Evolutionary conservation across 2,888 invertebrate genomes (phyloP).

Genomic region (Callinectes sapidus): DNA sequence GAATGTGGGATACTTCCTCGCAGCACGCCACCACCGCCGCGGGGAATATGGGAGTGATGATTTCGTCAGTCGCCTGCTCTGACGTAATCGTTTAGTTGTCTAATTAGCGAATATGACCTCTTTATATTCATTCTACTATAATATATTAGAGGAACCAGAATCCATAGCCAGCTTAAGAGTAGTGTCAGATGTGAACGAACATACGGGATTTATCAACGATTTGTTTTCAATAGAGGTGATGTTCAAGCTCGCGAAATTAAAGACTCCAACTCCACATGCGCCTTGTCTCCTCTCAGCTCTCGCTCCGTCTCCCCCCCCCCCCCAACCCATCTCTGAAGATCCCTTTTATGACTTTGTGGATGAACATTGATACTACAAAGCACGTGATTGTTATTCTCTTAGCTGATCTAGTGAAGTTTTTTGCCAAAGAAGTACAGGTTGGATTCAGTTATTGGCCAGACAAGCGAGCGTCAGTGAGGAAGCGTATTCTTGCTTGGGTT

Average conservation of each 20-base stretch:
- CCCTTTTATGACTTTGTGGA: not conserved
- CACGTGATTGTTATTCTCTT: not conserved
- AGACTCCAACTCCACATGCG: not conserved
- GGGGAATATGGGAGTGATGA: not conserved
- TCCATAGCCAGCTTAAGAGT: not conserved
- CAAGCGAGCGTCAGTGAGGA: not conserved
- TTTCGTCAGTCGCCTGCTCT: not conserved
- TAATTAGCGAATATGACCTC: not conserved
- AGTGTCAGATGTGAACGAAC: not conserved
- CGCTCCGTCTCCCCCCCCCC: not conserved
- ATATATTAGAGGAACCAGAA: not conserved
- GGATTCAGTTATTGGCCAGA: not conserved
- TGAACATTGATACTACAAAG: not conserved
- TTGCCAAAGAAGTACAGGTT: not conserved
- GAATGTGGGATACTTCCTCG: not conserved
- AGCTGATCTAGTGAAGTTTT: not conserved
- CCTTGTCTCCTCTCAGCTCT: not conserved
- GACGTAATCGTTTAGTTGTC: not conserved
- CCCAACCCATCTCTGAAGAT: not conserved
- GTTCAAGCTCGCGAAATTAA: not conserved
- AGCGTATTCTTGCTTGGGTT: constrained; percentile 5
- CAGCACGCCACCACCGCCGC: not conserved
- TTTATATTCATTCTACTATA: not conserved
- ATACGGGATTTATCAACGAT: not conserved
- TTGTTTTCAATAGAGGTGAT: not conserved